Percentiles rank a stretch among this genome's conserved stretches.
Evolutionary conservation across 2,113 vertebrate genomes (phyloP).

Genomic region (Mustela nigripes): DNA sequence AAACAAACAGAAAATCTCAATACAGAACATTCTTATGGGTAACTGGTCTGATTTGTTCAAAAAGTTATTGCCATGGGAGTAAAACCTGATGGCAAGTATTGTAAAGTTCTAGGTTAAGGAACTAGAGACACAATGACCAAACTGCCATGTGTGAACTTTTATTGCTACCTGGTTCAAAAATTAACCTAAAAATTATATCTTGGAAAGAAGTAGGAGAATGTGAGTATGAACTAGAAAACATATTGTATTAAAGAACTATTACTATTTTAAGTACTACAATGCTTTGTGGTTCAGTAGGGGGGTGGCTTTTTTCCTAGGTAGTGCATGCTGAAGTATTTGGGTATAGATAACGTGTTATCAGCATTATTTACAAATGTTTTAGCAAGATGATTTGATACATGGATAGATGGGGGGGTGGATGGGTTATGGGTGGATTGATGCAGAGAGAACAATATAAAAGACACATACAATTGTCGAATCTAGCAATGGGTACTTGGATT

Average conservation of each 20-base stretch:
- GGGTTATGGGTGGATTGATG: background rate
- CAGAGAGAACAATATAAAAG: background rate
- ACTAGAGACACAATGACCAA: background rate
- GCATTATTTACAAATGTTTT: background rate
- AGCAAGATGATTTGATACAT: background rate
- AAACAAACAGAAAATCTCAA: background rate
- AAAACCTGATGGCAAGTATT: background rate
- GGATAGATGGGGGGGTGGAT: background rate
- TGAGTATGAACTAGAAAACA: background rate
- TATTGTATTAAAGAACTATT: background rate
- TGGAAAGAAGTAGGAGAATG: background rate
- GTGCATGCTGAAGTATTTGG: background rate
- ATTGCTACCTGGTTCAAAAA: background rate
- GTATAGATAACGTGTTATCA: background rate
- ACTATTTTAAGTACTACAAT: background rate
- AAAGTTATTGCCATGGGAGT: background rate
- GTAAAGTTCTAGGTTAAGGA: background rate
- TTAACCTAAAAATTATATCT: background rate
- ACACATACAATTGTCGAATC: background rate
- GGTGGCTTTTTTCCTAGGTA: background rate
- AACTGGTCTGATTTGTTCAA: background rate
- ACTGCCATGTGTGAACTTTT: background rate
- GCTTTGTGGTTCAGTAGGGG: background rate
- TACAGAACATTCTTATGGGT: background rate
- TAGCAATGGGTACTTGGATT: background rate